Evolutionary conservation across 2,797 vertebrate genomes (phyloP).

Genomic region (Enteromius trimaculatus): DNA sequence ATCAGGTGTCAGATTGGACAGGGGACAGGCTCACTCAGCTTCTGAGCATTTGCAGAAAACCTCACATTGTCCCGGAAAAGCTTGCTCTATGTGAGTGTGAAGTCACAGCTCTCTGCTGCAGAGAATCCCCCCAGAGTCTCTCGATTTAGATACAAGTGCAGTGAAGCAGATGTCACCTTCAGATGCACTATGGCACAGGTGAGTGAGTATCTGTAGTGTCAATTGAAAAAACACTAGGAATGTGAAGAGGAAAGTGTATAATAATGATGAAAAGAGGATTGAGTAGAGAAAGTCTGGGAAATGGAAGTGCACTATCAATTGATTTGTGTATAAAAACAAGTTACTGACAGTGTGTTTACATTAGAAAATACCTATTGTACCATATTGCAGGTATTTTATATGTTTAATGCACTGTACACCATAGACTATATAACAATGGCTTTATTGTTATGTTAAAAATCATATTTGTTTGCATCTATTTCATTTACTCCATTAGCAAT

Average conservation of each 20-base stretch:
- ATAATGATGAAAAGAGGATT: not conserved
- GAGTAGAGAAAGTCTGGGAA: not conserved
- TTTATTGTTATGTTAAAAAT: not conserved
- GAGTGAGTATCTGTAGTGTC: not conserved
- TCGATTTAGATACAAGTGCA: slow-evolving; percentile 35
- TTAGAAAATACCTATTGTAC: not conserved
- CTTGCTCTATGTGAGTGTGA: not conserved
- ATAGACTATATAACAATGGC: not conserved
- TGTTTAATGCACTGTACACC: not conserved
- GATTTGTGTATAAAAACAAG: not conserved
- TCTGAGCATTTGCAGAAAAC: slow-evolving; percentile 20
- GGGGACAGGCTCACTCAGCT: not conserved
- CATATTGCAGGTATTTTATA: not conserved
- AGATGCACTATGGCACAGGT: slow-evolving; percentile 22
- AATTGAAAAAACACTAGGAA: not conserved
- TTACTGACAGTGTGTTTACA: not conserved
- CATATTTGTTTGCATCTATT: not conserved
- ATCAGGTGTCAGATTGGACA: slow-evolving; percentile 12
- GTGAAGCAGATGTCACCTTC: slow-evolving; percentile 31
- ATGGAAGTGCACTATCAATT: not conserved
- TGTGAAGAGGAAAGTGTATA: not conserved
- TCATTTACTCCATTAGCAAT: not conserved
- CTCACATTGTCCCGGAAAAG: slow-evolving; percentile 16
- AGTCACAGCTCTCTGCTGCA: slow-evolving; percentile 27
- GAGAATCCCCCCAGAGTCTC: slow-evolving; percentile 31